Percentiles rank a stretch among this genome's conserved stretches.
Conservation (phyloP, 2,797 vertebrate species). For the Enteromius afrohamiltoni region DNA sequence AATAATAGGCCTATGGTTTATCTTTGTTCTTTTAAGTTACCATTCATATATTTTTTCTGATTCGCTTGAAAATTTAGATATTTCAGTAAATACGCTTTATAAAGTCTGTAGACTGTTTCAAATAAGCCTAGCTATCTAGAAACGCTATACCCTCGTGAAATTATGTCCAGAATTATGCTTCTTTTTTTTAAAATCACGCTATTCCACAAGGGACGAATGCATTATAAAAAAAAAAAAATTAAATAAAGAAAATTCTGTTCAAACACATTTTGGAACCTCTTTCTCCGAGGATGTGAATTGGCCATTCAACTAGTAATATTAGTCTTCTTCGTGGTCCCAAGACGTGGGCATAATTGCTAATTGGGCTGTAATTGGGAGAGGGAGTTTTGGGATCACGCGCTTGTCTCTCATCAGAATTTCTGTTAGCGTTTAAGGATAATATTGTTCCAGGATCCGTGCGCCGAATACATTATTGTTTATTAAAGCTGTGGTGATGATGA, state of each 20-base stretch:
- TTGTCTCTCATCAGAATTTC: conserved; percentile 71
- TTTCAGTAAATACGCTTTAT: background rate
- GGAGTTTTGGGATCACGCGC: conserved; percentile 81
- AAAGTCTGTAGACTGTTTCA: no score
- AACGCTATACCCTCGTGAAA: no score
- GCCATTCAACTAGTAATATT: conserved; percentile 70
- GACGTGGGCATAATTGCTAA: conserved; percentile 71
- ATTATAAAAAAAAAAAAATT: no score
- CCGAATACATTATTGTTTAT: conserved; percentile 84
- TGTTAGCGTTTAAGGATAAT: conserved; percentile 79
- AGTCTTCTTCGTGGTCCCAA: conserved; percentile 67
- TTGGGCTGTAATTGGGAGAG: conserved; percentile 81
- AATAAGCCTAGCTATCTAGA: no score
- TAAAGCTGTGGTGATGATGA: conserved; percentile 75
- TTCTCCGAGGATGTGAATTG: conserved; percentile 60
- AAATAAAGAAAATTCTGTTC: conserved; percentile 43
- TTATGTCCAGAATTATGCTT: background rate
- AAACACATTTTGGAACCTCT: conserved; percentile 30
- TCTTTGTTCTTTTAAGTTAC: background rate
- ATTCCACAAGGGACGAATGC: conserved; percentile 12
- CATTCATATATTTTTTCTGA: background rate
- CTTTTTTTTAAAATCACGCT: background rate
- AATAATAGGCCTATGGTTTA: background rate
- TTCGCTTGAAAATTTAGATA: background rate
- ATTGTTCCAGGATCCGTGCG: conserved; percentile 88